Conservation (phyloP, 2,888 invertebrate species). For the Aromia moschata region DNA sequence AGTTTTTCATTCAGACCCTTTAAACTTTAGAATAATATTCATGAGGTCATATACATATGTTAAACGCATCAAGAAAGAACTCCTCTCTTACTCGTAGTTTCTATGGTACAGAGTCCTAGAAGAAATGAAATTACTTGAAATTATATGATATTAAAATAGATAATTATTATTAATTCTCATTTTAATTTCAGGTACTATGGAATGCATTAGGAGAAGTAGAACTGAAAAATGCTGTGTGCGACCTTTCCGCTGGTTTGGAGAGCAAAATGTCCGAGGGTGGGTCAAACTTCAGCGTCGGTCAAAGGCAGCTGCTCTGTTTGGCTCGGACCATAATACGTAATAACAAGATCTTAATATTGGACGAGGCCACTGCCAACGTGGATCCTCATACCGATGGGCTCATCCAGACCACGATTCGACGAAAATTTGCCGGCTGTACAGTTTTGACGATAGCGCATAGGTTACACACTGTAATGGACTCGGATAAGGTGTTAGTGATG, state of each 20-base stretch:
- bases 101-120: no score
- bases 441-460: conserved; percentile 87
- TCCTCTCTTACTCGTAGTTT: no score
- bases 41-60: no score
- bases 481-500: conserved; percentile 81
- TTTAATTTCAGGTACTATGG: conserved; percentile 75
- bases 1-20: no score
- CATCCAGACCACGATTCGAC: conserved; percentile 80
- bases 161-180: no score
- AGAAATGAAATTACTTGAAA: no score
- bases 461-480: conserved; percentile 86
- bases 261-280: conserved; percentile 79
- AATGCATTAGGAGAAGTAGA: conserved; percentile 84
- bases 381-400: conserved; percentile 80
- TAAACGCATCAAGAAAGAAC: no score
- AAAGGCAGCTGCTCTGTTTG: conserved; percentile 64
- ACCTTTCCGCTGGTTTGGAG: conserved; percentile 70
- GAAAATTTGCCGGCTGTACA: conserved; percentile 78
- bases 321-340: conserved; percentile 69
- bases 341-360: conserved; percentile 54
- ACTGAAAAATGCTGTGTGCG: conserved; percentile 74
- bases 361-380: conserved; percentile 86
- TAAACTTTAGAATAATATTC: no score
- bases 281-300: conserved; percentile 60
- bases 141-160: no score